Base-by-base conservation (phyloP, 2,888 invertebrate species). In the Dryomyza anilis region DNA sequence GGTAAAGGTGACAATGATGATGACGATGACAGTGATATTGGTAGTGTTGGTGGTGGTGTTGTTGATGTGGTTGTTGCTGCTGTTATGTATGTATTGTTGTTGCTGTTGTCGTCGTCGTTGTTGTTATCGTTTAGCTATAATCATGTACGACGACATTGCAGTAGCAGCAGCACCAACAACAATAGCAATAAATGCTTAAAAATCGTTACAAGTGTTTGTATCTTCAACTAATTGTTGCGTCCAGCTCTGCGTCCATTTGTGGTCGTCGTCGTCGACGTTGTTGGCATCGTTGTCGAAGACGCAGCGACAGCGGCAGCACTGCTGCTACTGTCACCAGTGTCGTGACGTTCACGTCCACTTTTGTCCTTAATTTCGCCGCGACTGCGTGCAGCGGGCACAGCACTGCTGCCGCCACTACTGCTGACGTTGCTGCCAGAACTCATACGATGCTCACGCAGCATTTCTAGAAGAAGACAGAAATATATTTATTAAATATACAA, bases 161-260 rank as follows among this genome's bases (percentile, higher is more conserved):
- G 23, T 19, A 61, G 53, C 53, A 61, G 53, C 14, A 61, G 43
- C 29, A 53, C 19, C 61, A 61, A 61, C 61, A 61, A 39, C 53
- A 61, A 53, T 53, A 61, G 29, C 12, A 53, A 27, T 39, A 61
- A 61, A 61, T 61, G 61, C 61, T 61, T 52, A 29, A 53, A 27
- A 53, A 52, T 27, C 29, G 39, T 53, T 53, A 29, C 53, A 36
- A 61, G 29, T 39, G 61, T 53, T 10, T 43, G 19, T 61, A 61
- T 52, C 29, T 53, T 21, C 39, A 61, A 61, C 61, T 61, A 61
- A 72, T 76, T 79, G 68, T 79, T 82, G 33, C 81, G 76, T 66
- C 77, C 75, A 67, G 81, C 72, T 73, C 81, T 81, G 55, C 83
- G 81, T 64, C 76, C 77, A 52, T 73, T 77, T 70, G 66, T 68